Evolutionary conservation across 2,888 invertebrate genomes (phyloP), one percentile per base, ranked within the genome.

Genomic region (Agrilus mali): DNA sequence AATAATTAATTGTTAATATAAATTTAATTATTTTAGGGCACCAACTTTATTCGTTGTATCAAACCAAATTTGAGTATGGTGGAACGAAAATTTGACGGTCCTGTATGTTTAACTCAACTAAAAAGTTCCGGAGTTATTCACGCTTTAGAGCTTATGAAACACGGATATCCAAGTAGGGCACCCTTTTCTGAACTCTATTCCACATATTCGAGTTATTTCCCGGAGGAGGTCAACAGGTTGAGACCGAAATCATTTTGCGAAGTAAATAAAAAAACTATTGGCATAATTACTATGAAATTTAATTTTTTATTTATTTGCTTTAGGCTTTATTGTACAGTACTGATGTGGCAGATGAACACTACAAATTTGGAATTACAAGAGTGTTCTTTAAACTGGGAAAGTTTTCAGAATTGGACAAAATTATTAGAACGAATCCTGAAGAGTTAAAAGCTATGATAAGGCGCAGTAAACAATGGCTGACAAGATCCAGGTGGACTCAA

Each of bases 361-460:
- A 88, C 70, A 92, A 90, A 65, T 97, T 98, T 70, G 97, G 97
- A 14, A 75, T 95, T 56, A 95, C 96, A 1, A 85, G 92, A 60
- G 94, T 98, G 13, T 98, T 98, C 73, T 98, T 98, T 76, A 78
- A 95, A 1, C 95, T 97, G 0, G 97, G 97, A 42, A 98, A 97
- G 69, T 97, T 96, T 70, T 85, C 94, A 0, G 96, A 98, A 70
- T 92, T 96, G 69, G 96, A 96, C 69, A 82, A 87, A 56, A 88
- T 96, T 55, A 90, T 98, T 92, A 82, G 82, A 60, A 92, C 93
- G 0, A 97, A 97, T 68, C 92, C 95, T 0, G 94, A 93, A 53
- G 90, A 86, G 68, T 70, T 98, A 53, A 77, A 80, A 51, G 72
- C 77, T 22, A 81, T 97, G 57, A 86, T 97, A 20, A 79, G 79